Evolutionary conservation across 2,113 vertebrate genomes (phyloP).

Genomic region (Chauna torquata): DNA sequence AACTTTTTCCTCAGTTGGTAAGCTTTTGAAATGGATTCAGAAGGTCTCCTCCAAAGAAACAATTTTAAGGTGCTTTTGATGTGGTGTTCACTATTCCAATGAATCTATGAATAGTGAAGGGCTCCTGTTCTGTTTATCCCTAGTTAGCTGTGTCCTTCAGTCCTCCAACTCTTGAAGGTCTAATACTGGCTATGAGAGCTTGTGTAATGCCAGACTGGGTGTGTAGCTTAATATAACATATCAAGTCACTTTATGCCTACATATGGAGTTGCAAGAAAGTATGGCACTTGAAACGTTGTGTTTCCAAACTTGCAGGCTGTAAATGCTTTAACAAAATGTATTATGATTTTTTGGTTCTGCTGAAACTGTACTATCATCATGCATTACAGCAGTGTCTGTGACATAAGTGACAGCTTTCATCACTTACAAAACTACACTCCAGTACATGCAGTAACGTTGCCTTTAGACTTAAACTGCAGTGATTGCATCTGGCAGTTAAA

Average conservation of each 20-base stretch:
- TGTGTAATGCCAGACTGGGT: neutral
- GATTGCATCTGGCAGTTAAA: constrained; percentile 75
- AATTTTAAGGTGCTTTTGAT: neutral
- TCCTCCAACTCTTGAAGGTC: neutral
- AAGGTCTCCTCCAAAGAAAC: neutral
- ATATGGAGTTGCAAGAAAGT: neutral
- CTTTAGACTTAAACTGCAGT: constrained; percentile 66
- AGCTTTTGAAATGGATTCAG: neutral
- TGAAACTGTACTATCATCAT: constrained; percentile 53
- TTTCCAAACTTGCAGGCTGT: neutral
- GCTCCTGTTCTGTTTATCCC: neutral
- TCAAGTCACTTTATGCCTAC: neutral
- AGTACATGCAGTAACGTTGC: constrained; percentile 47
- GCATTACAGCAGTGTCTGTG: constrained; percentile 67
- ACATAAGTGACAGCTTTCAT: constrained; percentile 73
- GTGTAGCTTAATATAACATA: neutral
- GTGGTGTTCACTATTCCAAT: neutral
- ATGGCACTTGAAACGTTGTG: neutral
- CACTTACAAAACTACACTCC: constrained; percentile 58
- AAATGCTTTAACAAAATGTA: constrained; percentile 35
- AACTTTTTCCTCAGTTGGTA: neutral
- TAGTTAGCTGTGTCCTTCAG: neutral
- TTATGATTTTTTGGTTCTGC: constrained; percentile 43
- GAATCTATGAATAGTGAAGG: neutral
- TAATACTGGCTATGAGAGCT: neutral